Percentiles rank a stretch among this genome's conserved stretches.
phyloP scores from a whole-genome alignment of 2,888 invertebrate genomes.

The Cancer borealis region DNA sequence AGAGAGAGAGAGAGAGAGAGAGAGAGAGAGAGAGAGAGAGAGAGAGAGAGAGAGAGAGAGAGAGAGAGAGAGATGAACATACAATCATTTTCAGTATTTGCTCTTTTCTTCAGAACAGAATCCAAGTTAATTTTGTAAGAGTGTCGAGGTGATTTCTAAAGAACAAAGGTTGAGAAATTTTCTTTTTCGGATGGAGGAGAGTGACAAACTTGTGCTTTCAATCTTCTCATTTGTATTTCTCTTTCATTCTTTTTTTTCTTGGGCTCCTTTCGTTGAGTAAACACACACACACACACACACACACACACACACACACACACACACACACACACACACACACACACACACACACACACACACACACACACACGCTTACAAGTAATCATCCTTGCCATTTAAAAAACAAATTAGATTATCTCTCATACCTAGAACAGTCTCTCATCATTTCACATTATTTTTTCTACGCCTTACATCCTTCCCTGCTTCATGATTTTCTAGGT shows the following conservation, averaged over 20 bases:
- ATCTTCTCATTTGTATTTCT: background rate
- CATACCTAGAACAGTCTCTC: background rate
- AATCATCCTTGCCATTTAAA: constrained; percentile 2
- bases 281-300: constrained; percentile 32
- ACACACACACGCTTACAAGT: background rate
- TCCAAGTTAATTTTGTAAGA: no score
- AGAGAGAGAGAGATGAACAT: no score
- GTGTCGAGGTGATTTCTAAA: background rate
- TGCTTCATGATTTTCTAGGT: background rate
- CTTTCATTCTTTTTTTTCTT: background rate
- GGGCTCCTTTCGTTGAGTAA: background rate
- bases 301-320: constrained; percentile 32
- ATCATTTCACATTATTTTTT: background rate
- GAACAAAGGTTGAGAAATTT: background rate
- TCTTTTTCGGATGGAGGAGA: no score
- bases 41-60: constrained; percentile 15
- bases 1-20: constrained; percentile 32
- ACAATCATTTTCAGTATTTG: no score
- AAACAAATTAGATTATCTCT: background rate
- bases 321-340: constrained; percentile 27
- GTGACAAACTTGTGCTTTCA: no score
- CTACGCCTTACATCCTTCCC: background rate
- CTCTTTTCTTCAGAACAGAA: no score
- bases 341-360: constrained; percentile 21
- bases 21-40: constrained; percentile 32